A percentile compares a stretch with the other conserved stretches of the same genome.
Conservation (phyloP, 2,113 vertebrate species). For the Apodemus speciosus region DNA sequence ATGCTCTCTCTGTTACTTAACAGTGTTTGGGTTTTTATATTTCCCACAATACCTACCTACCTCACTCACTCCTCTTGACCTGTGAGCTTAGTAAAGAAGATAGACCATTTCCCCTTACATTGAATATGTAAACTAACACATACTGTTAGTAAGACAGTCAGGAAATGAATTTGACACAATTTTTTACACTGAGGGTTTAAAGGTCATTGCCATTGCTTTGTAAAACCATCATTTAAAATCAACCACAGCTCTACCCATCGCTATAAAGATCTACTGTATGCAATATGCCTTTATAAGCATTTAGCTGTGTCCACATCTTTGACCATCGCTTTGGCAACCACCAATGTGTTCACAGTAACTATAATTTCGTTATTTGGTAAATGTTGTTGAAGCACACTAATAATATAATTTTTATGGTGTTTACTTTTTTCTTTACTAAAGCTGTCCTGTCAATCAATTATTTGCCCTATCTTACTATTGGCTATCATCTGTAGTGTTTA, state of each 20-base stretch:
- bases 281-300: background rate
- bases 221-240: background rate
- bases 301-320: background rate
- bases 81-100: background rate
- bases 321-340: background rate
- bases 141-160: background rate
- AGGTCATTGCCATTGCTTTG: background rate
- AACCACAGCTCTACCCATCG: background rate
- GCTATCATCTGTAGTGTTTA: background rate
- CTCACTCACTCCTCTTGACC: background rate
- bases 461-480: background rate
- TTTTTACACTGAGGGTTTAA: background rate
- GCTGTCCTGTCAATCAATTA: background rate
- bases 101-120: background rate
- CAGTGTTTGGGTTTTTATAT: background rate
- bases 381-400: background rate
- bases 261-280: background rate
- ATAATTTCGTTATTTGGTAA: background rate
- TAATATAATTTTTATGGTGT: background rate
- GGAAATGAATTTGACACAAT: background rate
- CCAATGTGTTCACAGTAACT: background rate
- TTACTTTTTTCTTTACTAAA: background rate
- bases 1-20: constrained; percentile 25
- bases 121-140: constrained; percentile 4
- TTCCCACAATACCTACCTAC: background rate